Conservation (phyloP, 1,140 invertebrate species). For the Metaphire vulgaris region DNA sequence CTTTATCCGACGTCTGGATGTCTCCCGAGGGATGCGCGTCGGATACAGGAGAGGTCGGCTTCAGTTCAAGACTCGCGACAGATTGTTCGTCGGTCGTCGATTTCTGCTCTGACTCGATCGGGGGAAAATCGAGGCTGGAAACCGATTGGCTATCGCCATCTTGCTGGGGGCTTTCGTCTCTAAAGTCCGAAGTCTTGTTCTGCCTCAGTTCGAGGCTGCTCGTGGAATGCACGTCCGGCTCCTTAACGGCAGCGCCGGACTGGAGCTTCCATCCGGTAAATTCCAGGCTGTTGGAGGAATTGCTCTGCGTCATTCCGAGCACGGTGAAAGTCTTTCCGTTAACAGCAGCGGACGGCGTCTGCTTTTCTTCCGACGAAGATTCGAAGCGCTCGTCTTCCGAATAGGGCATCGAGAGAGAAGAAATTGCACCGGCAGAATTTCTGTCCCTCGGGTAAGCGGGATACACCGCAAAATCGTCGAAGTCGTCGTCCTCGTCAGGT, state of each 20-base stretch:
- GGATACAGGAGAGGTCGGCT: background rate
- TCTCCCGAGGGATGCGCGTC: background rate
- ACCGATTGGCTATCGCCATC: conserved; percentile 49
- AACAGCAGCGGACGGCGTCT: background rate
- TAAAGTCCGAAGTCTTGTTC: conserved; percentile 26
- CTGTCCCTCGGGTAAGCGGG: background rate
- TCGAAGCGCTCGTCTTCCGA: background rate
- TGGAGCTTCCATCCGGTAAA: conserved; percentile 16
- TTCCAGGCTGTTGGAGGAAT: conserved; percentile 8
- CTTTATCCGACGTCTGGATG: too few relatives aligned
- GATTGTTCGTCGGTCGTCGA: conserved; percentile 38
- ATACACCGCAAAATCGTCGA: conserved; percentile 1
- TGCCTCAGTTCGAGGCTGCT: conserved; percentile 44
- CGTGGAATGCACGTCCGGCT: conserved; percentile 42
- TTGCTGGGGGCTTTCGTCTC: conserved; percentile 28
- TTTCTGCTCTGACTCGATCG: conserved; percentile 37
- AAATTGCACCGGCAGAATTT: background rate
- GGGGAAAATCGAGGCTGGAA: conserved; percentile 53
- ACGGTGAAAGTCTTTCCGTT: background rate
- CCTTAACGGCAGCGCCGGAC: background rate
- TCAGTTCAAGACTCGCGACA: conserved; percentile 54
- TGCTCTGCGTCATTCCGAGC: background rate
- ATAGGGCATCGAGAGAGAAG: background rate
- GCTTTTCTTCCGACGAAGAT: background rate
- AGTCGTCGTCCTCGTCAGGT: conserved; percentile 12